Base-by-base conservation (phyloP, 2,113 vertebrate genomes). In the Coryphaenoides rupestris region DNA sequence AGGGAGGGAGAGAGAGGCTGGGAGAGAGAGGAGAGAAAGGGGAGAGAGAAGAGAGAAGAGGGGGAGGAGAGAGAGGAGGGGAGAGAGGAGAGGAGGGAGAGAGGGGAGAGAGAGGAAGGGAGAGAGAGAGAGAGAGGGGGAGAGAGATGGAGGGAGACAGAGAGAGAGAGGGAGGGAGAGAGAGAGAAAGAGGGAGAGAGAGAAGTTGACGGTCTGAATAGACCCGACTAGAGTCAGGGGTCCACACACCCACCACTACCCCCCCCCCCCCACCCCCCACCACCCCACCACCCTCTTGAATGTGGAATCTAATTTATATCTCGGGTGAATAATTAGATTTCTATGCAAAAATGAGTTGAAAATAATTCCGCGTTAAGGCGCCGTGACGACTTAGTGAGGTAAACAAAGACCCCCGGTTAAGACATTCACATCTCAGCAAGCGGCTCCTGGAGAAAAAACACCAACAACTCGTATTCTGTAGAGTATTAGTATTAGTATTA, bases 291-390 rank as follows among this genome's bases (percentile, higher is more conserved):
- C 73, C 74, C 72, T 78, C 68, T 24, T 80, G 80, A 89, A 86
- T 85, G 87, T 87, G 86, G 81, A 85, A 87, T 88, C 88, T 86
- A 89, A 92, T 90, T 90, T 89, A 88, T 88, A 87, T 87, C 84
- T 79, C 58, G 58, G n/a, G 86, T 91, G 87, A 91, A 89, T 88
- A 90, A 91, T 90, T 89, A 73, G 84, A 81, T 89, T 90, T 89
- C 80, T 88, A 91, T 91, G 87, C 86, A 89, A 91, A 91, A 86
- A 67, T 86, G 83, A 86, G 77, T 73, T 66, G 72, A 74, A 86
- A 78, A 80, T 86, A 79, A 86, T 87, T 80, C 62, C 69, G 52
- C 53, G 65, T 78, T 80, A 82, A 88, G 67, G 60, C 19, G 13
- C 21, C 58, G 64, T 86, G 85, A 85, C 87, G 68, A 75, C 70